phyloP scores from a whole-genome alignment of 1,140 invertebrate species.

The Brachionus asplanchnoidis region DNA sequence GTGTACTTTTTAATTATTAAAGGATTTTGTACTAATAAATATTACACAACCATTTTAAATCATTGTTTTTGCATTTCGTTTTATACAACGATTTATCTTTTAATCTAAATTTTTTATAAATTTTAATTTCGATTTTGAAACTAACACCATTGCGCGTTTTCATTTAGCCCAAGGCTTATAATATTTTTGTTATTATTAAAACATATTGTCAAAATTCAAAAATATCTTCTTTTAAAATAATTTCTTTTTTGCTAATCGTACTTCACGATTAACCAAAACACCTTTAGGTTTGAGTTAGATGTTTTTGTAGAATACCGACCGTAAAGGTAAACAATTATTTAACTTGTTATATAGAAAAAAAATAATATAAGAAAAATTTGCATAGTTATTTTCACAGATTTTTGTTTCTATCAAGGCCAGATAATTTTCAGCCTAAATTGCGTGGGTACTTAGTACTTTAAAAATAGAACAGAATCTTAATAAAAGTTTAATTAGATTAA shows the following conservation, averaged over 20 bases:
- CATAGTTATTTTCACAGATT: not conserved
- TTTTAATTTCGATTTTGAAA: slow-evolving; percentile 38
- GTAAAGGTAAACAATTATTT: not conserved
- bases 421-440: not conserved
- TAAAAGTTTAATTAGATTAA: not conserved
- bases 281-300: not conserved
- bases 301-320: not conserved
- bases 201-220: not conserved
- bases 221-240: not conserved
- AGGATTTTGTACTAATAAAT: slow-evolving; percentile 34
- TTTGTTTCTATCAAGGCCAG: not conserved
- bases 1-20: slow-evolving; percentile 35
- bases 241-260: not conserved
- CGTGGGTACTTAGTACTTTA: not conserved
- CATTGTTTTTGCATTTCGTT: slow-evolving; percentile 25
- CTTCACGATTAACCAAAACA: not conserved
- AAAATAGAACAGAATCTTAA: not conserved
- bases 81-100: slow-evolving; percentile 21
- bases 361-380: not conserved
- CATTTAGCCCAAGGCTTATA: not conserved
- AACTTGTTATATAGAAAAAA: not conserved
- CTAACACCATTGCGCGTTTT: not conserved
- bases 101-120: slow-evolving; percentile 29
- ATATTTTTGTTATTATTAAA: not conserved
- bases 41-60: slow-evolving; percentile 14